Conservation (phyloP, 2,113 vertebrate species). For the Eptatretus burgeri region DNA sequence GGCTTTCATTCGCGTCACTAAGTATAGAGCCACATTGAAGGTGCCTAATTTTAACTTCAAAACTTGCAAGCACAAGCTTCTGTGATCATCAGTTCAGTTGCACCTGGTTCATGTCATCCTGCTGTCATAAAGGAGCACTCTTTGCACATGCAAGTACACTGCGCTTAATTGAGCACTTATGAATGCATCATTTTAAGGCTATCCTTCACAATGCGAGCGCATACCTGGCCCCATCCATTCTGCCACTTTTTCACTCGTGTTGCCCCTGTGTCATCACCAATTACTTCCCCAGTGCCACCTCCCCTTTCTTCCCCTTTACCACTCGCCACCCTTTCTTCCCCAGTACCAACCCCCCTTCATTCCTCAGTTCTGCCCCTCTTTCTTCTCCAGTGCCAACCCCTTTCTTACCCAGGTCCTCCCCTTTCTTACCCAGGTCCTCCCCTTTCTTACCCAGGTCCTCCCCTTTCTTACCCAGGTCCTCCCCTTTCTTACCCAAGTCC, state of each 20-base stretch:
- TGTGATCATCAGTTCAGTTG: too few species aligned
- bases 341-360: background rate
- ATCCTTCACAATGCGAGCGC: too few species aligned
- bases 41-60: too few species aligned
- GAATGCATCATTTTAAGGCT: too few species aligned
- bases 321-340: background rate
- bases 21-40: too few species aligned
- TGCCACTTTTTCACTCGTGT: background rate
- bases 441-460: background rate
- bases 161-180: too few species aligned
- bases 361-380: background rate
- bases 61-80: too few species aligned
- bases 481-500: background rate
- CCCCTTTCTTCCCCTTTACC: background rate
- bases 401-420: background rate
- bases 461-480: background rate
- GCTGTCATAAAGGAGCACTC: too few species aligned
- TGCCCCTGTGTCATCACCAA: background rate
- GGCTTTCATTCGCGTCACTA: too few species aligned
- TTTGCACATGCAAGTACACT: too few species aligned
- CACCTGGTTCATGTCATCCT: too few species aligned
- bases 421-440: background rate
- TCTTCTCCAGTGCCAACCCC: background rate
- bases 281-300: background rate
- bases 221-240: background rate